These are phyloP conservation scores for Sylvilagus bachmani DNA, from an alignment of 2,113 vertebrate genomes.

Conservation along the genomic window DNA sequence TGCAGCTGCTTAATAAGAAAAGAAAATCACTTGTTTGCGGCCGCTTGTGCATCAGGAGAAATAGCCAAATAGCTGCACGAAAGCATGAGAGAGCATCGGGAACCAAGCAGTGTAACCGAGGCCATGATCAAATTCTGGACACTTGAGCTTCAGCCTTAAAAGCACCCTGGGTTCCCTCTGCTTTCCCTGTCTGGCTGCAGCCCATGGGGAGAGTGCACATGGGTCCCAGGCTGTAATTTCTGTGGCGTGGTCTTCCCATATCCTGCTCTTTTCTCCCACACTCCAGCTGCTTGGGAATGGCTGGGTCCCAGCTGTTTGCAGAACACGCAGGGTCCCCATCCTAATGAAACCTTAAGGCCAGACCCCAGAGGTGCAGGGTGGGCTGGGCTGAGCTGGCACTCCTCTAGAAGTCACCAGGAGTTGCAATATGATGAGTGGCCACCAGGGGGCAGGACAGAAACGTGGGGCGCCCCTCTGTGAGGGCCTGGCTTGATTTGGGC, in stretches of 20 bases:
- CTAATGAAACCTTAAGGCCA: not conserved
- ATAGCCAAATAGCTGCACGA: not conserved
- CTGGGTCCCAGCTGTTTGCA: not conserved
- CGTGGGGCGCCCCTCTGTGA: not conserved
- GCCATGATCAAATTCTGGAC: not conserved
- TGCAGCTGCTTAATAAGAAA: not conserved
- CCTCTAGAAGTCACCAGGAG: accelerated
- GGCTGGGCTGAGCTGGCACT: not conserved
- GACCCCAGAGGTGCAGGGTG: not conserved
- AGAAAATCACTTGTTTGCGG: not conserved
- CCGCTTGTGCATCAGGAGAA: not conserved
- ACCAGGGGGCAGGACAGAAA: slow-evolving; percentile 73
- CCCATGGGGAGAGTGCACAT: too few relatives aligned
- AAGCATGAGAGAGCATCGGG: slow-evolving; percentile 5
- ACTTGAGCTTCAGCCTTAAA: not conserved
- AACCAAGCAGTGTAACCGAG: not conserved
- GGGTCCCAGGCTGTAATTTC: not conserved
- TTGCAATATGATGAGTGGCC: slow-evolving; percentile 46
- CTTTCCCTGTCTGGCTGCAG: not conserved
- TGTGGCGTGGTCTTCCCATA: not conserved
- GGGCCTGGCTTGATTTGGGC: not conserved
- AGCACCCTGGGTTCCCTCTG: not conserved
- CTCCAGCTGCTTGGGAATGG: slow-evolving; percentile 1
- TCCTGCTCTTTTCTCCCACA: not conserved
- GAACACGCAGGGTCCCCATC: not conserved